Conservation (phyloP, 2,888 invertebrate species). For the Caenorhabditis sp. region DNA sequence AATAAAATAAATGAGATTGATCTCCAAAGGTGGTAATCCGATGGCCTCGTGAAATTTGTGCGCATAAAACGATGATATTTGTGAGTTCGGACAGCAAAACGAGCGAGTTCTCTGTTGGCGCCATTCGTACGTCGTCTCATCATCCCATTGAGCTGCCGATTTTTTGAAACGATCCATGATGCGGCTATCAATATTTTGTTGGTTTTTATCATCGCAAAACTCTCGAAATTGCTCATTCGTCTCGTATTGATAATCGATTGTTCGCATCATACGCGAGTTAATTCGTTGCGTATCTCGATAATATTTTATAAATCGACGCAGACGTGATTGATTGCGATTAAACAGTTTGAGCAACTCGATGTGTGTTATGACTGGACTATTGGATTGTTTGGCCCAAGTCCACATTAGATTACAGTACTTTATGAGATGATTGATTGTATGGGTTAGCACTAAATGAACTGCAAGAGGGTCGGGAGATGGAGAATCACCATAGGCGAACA, state of each 20-base stretch:
- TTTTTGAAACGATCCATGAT: neutral
- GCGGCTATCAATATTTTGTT: neutral
- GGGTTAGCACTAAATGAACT: neutral
- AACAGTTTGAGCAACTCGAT: neutral
- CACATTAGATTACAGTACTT: slow-evolving; percentile 3
- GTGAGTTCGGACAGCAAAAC: neutral
- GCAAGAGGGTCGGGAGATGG: slow-evolving; percentile 50
- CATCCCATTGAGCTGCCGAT: neutral
- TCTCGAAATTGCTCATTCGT: slow-evolving; percentile 1
- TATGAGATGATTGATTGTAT: neutral
- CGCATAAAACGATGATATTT: neutral
- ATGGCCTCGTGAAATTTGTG: slow-evolving; percentile 4
- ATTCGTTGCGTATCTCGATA: neutral
- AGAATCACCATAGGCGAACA: slow-evolving; percentile 71
- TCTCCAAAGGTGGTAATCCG: slow-evolving; percentile 12
- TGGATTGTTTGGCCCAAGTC: neutral
- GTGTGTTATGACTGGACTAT: neutral
- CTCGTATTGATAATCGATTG: neutral
- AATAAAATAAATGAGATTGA: slow-evolving; percentile 8
- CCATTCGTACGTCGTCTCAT: neutral
- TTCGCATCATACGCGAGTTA: neutral
- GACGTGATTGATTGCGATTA: neutral
- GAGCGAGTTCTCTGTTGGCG: neutral
- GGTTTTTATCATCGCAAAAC: neutral
- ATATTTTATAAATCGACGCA: neutral